Base-by-base conservation (phyloP, 1,140 invertebrate genomes). In the Sycophila sp. region DNA sequence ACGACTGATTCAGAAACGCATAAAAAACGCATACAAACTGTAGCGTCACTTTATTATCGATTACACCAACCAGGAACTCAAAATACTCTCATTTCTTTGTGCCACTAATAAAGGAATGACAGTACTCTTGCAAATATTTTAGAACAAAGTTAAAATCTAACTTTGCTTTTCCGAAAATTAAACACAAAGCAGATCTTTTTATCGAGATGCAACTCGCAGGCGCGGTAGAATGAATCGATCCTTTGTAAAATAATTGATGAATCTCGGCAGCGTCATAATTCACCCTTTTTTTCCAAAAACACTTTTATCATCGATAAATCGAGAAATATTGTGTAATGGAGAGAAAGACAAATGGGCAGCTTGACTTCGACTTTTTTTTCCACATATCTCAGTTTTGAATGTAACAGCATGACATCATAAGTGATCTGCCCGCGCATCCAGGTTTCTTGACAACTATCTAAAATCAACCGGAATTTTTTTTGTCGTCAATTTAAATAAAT, bases 401-500 rank as follows among this genome's bases (percentile, higher is more conserved):
- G 7, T 8, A 22, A 47, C 10, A 17, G 19, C 4, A 17, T 47
- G 42, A 47, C 42, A 47, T 47, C 42, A 19, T 47, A 22, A 47
- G 13, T 47, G 42, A 47, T 47, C 24, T n/a, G n/a, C n/a, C n/a
- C n/a, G n/a, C 42, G 0, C 13, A 22, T 22, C 19, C 0, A 22
- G 42, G 42, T 47, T 47, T 47, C 42, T 22, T 47, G 42, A 47
- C n/a, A n/a, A n/a, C n/a, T n/a, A n/a, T n/a, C n/a, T n/a, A n/a
- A n/a, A n/a, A n/a, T n/a, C n/a, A n/a, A n/a, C n/a, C n/a, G n/a
- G n/a, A n/a, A n/a, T n/a, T n/a, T n/a, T n/a, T n/a, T n/a, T n/a
- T n/a, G n/a, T n/a, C n/a, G n/a, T n/a, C n/a, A n/a, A n/a, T n/a
- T n/a, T n/a, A n/a, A n/a, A n/a, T n/a, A n/a, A n/a, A n/a, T n/a